These are phyloP conservation scores for Nannospalax galili DNA, from an alignment of 2,113 vertebrate species.

Conservation along the genomic window DNA sequence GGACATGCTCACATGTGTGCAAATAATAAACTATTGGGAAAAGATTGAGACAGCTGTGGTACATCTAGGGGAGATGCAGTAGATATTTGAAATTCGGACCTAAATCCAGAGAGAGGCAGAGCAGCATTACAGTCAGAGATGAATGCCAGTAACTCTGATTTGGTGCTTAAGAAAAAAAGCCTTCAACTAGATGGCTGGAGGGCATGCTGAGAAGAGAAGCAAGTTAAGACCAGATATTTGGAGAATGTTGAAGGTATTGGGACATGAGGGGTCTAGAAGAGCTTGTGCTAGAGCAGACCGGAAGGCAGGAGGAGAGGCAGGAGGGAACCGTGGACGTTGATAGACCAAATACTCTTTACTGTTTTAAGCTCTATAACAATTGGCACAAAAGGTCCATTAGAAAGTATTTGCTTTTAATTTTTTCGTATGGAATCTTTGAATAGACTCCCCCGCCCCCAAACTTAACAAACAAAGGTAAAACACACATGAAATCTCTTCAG, in stretches of 20 bases:
- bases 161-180: conserved; percentile 14
- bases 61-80: neutral
- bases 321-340: neutral
- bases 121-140: neutral
- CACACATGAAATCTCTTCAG: conserved; percentile 72
- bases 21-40: neutral
- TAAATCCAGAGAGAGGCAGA: conserved; percentile 20
- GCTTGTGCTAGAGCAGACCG: neutral
- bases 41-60: neutral
- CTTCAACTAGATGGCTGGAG: conserved; percentile 21
- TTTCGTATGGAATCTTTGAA: conserved; percentile 53
- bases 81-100: neutral
- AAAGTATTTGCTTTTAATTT: conserved; percentile 50
- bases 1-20: fast-evolving
- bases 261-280: conserved; percentile 12
- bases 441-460: conserved; percentile 51
- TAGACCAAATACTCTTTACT: conserved; percentile 47
- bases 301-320: conserved; percentile 45
- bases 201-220: conserved; percentile 35
- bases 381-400: conserved; percentile 33
- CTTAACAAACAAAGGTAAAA: conserved; percentile 80
- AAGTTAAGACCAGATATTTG: neutral
- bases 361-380: conserved; percentile 39
- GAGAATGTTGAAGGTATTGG: conserved; percentile 31
- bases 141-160: neutral